phyloP scores from a whole-genome alignment of 2,888 invertebrate species.

The Cyclophora punctaria region DNA sequence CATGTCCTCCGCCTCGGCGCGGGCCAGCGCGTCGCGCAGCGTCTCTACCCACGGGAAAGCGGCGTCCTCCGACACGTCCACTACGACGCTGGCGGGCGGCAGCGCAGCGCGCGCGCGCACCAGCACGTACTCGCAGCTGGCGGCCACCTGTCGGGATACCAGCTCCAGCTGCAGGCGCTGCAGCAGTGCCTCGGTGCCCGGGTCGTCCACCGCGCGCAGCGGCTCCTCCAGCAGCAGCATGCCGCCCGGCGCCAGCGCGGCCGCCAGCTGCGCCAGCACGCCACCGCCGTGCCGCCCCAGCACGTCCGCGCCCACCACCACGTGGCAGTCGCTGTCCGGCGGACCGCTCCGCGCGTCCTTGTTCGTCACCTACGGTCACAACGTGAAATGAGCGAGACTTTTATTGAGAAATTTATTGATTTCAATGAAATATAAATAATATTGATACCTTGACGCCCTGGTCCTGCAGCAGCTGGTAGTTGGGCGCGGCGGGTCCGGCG shows the following conservation, averaged over 20 bases:
- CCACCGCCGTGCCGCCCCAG: constrained; percentile 70
- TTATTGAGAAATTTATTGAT: no score
- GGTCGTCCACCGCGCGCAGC: constrained; percentile 49
- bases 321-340: constrained; percentile 79
- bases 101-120: constrained; percentile 72
- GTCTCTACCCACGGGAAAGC: constrained; percentile 85
- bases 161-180: constrained; percentile 45
- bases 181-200: constrained; percentile 47
- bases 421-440: no score
- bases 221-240: constrained; percentile 85
- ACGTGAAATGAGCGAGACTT: no score
- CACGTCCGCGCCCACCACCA: constrained; percentile 80
- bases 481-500: constrained; percentile 64
- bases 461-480: constrained; percentile 73
- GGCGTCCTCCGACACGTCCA: constrained; percentile 80
- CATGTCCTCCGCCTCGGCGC: constrained; percentile 73
- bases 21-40: constrained; percentile 83
- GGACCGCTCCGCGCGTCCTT: constrained; percentile 77
- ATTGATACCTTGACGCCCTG: constrained; percentile 76
- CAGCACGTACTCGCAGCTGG: constrained; percentile 79
- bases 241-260: constrained; percentile 79
- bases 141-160: constrained; percentile 72
- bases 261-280: constrained; percentile 74
- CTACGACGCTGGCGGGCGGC: constrained; percentile 59
- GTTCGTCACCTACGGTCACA: constrained; percentile 25